Evolutionary conservation across 2,113 vertebrate species (phyloP), one percentile per base, ranked within the genome.

Genomic region (Bujurquina vittata): DNA sequence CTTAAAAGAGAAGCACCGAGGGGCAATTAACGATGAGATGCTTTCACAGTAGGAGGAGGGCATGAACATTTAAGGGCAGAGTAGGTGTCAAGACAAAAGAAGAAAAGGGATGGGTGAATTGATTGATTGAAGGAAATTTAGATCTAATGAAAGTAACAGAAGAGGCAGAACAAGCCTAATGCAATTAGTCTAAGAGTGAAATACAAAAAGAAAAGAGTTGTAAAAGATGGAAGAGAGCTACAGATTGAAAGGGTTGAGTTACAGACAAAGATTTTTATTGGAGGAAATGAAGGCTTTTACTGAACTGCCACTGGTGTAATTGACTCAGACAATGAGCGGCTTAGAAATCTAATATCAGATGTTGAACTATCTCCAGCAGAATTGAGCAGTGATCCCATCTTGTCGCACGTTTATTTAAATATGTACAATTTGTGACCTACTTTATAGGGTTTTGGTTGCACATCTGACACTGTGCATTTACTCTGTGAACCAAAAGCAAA

Each of bases 241-340:
- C 22, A 85, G 75, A 87, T 79, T 56, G 37, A 88, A 65, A 54
- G 49, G 79, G 83, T 74, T 80, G 84, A 77, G 77, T 84, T 77
- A 54, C 57, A 76, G 75, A 61, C 37, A 67, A 84, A 73, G 60
- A 58, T 43, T 73, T 79, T 80, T 84, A 85, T 79, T 79, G 57
- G 35, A 81, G 33, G 83, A 92, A 89, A 90, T 80, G 46, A 90
- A 89, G 12, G 75, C 88, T 80, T 82, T 90, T 85, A 80, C 75
- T 76, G 89, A 80, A 75, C 67, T 82, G 88, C 84, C 88, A 78
- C 83, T 22, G 56, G 14, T 12, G 52, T 86, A 90, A 91, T 84
- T 88, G 77, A 88, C 69, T 85, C 80, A 60, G 81, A 78, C 67
- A 60, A 57, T 82, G 62, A 55, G 78, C 26, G 59, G 77, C 54